phyloP scores from a whole-genome alignment of 2,888 invertebrate genomes.

The Anthophora plumipes region DNA sequence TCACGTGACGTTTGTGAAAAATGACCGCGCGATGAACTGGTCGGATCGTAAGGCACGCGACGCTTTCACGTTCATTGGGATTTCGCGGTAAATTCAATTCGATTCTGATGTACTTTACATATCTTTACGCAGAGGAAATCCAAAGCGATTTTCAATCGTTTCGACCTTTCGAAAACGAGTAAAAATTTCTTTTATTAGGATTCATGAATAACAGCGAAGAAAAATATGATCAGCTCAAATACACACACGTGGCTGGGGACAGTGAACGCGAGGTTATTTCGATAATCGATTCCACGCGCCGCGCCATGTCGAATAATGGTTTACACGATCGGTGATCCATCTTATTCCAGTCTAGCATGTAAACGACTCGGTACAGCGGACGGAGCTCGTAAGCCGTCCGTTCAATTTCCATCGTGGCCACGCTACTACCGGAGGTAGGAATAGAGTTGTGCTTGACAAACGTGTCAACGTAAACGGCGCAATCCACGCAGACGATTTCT shows the following conservation, averaged over 20 bases:
- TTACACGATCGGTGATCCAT: slow-evolving; percentile 67
- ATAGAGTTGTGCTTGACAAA: slow-evolving; percentile 45
- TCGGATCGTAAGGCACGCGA: slow-evolving; percentile 39
- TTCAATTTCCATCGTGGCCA: slow-evolving; percentile 63
- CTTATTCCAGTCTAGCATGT: slow-evolving; percentile 63
- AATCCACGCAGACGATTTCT: slow-evolving; percentile 37
- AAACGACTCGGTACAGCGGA: slow-evolving; percentile 65
- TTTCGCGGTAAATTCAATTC: background rate
- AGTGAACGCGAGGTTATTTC: slow-evolving; percentile 36
- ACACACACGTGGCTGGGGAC: background rate
- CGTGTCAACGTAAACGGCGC: slow-evolving; percentile 52
- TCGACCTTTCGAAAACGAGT: too few species aligned
- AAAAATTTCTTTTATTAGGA: too few species aligned
- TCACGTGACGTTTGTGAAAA: slow-evolving; percentile 46
- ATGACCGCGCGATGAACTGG: slow-evolving; percentile 40
- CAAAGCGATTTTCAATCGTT: too few species aligned
- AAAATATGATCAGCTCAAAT: background rate
- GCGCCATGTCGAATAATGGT: slow-evolving; percentile 64
- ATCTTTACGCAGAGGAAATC: background rate
- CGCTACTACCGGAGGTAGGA: slow-evolving; percentile 13
- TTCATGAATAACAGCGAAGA: background rate
- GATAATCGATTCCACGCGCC: slow-evolving; percentile 64
- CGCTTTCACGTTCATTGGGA: slow-evolving; percentile 6
- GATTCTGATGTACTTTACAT: background rate
- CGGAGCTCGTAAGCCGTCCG: slow-evolving; percentile 59